These are phyloP conservation scores for Cariama cristata DNA, from an alignment of 2,113 vertebrate genomes.

Conservation along the genomic window DNA sequence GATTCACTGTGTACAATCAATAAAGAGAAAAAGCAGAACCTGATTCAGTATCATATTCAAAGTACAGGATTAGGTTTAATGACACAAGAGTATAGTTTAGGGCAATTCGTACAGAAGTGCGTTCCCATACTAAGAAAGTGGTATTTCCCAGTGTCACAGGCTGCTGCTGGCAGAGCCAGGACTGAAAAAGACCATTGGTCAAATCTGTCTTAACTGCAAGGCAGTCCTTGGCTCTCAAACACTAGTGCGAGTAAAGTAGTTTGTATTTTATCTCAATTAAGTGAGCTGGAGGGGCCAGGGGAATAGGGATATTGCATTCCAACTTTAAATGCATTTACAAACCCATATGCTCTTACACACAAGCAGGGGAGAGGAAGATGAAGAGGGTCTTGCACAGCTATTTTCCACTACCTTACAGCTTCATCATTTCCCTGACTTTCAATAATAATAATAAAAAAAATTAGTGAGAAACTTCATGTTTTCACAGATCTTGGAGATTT, in stretches of 20 bases:
- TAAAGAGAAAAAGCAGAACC: not conserved
- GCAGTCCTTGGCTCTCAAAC: not conserved
- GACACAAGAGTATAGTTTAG: not conserved
- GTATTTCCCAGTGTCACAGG: not conserved
- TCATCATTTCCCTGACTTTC: not conserved
- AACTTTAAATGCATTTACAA: not conserved
- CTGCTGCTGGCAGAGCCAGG: not conserved
- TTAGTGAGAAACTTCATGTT: not conserved
- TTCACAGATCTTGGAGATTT: not conserved
- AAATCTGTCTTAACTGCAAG: not conserved
- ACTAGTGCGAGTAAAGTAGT: not conserved
- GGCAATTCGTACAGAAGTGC: not conserved
- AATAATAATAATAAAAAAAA: not conserved
- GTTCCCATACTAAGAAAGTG: not conserved
- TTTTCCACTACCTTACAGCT: not conserved
- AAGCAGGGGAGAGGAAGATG: not conserved
- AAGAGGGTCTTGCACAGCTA: not conserved
- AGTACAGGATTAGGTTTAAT: not conserved
- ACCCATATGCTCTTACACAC: not conserved
- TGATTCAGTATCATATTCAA: not conserved
- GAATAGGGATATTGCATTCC: not conserved
- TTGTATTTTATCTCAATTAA: not conserved
- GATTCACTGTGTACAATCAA: not conserved
- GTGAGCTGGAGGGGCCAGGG: not conserved
- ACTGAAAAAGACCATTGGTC: not conserved